Base-by-base conservation (phyloP, 2,113 vertebrate species). In the Ptyas mucosa region DNA sequence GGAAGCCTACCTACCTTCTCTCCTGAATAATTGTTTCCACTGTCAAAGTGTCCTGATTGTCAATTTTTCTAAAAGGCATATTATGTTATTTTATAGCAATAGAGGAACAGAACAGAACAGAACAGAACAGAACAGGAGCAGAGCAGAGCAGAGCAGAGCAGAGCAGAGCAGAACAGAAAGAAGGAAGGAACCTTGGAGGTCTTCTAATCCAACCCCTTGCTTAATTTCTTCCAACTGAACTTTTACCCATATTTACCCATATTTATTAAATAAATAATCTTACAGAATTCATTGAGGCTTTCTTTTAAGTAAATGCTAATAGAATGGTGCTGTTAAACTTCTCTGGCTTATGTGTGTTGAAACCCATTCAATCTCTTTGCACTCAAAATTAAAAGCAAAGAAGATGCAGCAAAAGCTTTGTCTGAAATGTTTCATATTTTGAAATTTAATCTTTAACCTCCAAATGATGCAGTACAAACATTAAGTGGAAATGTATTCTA, bases 401-500 rank as follows among this genome's bases (percentile, higher is more conserved):
- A 85, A 91, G 26, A 18, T 5, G 52, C 0, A 87, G 11, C n/a
- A 86, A 12, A 51, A 7, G 3, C 8, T 87, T n/a, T 12, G 46
- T 10, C 20, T 87, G 10, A 26, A 52, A 64, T 92, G 34, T 81
- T 81, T 92, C 49, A 26, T 52, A 92, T 52, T 20, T 26, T 51
- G 55, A 90, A 57, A n/a, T 43, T 85, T 58, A 46, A 85, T 15
- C 5, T 24, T 29, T 88, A 53, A 53, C 43, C 46, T 54, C n/a
- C 49, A 88, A 54, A 87, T 51, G 39, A 51, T 24, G 10, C 43
- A 87, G 3, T 12, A 4, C 57, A 49, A 90, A 95, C 91, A 95
- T 94, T 64, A 90, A 93, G 55, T 20, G 39, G 3, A 53, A 92
- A 0, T 91, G 85, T 90, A 75, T 90, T 89, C 12, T 85, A 3